Evolutionary conservation across 2,113 vertebrate species (phyloP), one percentile per base, ranked within the genome.

Genomic region (Antennarius striatus): DNA sequence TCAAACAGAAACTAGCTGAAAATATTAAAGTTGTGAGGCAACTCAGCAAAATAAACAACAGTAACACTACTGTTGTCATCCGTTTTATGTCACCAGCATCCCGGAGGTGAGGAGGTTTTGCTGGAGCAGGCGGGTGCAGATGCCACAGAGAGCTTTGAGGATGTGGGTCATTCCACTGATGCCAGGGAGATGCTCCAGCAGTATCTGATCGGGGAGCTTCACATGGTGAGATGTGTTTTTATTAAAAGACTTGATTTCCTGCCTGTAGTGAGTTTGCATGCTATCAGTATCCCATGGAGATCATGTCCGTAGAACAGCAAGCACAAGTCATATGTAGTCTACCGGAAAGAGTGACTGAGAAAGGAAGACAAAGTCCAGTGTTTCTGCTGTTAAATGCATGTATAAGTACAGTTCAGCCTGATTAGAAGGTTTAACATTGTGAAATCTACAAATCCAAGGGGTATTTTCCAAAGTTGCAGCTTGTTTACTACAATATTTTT

Each of bases 121-220:
- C 81, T 98, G 3, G 96, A 98, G 70, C 96, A 98, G 85, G 97
- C 93, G 0, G 97, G 97, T 10, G 56, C 75, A 16, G 96, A 99
- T 65, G 95, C 95, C 51, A 97, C 95, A 0, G 97, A 98, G 86
- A 95, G 94, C 79, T 99, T 99, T 22, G 97, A 99, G 73, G 97
- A 98, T 45, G 96, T 99, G 1, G 97, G 97, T 10, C 97, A 99
- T 78, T 99, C 97, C 42, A 82, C 65, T 12, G 97, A 99, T 49
- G 97, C 97, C 84, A 92, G 94, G 78, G 96, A 98, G 46, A 96
- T 99, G 96, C 95, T 99, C 0, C 88, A 92, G 77, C 94, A 98
- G 82, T 98, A 94, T 89, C 95, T 89, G 56, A 75, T 99, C 0
- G 97, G 96, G 39, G 96, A 98, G 66, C 55, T 99, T 43, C 94